Conservation (phyloP, 2,797 vertebrate genomes). For the Ptychobarbus kaznakovi region DNA sequence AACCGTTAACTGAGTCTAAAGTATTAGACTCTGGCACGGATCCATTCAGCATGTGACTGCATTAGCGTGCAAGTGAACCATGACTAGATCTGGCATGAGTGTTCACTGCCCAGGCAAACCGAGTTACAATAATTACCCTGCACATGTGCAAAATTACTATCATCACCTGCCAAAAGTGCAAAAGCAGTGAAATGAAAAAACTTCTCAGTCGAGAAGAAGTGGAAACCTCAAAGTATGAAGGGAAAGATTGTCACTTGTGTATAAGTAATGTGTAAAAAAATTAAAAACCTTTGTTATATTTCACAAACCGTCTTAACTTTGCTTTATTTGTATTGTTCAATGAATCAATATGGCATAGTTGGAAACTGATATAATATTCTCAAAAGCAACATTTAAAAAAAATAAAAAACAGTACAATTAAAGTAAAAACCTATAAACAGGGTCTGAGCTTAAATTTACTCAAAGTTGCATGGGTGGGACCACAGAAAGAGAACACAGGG, state of each 20-base stretch:
- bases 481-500: neutral
- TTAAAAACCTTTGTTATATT: neutral
- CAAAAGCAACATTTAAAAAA: neutral
- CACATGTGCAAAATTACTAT: constrained; percentile 48
- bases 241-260: neutral
- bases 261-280: neutral
- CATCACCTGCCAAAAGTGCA: constrained; percentile 8
- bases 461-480: neutral
- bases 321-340: neutral
- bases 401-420: neutral
- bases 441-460: too few relatives aligned
- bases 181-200: neutral
- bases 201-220: neutral
- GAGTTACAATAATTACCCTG: constrained; percentile 29
- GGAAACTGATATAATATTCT: neutral
- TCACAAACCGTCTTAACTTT: neutral
- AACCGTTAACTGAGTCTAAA: constrained; percentile 13
- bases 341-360: neutral
- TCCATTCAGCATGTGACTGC: constrained; percentile 55
- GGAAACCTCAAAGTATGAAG: neutral
- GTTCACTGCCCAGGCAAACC: constrained; percentile 26
- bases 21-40: constrained; percentile 44
- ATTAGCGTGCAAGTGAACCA: constrained; percentile 23
- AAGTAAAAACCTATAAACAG: neutral
- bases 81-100: constrained; percentile 24